Base-by-base conservation (phyloP, 2,113 vertebrate genomes). In the Eublepharis macularius region DNA sequence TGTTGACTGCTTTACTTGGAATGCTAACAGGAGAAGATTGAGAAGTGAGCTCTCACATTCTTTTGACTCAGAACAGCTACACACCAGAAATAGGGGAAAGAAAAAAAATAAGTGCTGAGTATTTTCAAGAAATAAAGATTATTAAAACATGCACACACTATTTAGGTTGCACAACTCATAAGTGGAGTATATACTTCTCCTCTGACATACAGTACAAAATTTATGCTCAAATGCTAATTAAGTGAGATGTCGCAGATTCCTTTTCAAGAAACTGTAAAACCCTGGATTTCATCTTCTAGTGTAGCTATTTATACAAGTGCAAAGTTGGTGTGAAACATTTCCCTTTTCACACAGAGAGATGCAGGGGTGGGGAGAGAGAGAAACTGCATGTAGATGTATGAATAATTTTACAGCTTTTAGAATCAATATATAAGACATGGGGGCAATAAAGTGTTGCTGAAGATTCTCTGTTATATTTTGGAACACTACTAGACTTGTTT, bases 181-280 rank as follows among this genome's bases (percentile, higher is more conserved):
- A 8, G 7, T 63, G 70, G n/a, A 74, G 36, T 47, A 49, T 26
- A 2, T 26, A 9, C 19, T 45, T 34, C n/a, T 49, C 65, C 11
- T 81, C n/a, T 34, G 72, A 21, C 41, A 47, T 75, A 75, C 70
- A 47, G 57, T 75, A 32, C 43, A 75, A 83, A 65, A 60, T 83
- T 65, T n/a, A 83, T 47, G 32, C 73, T 75, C 54, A n/a, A 32
- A 47, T 76, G 82, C 45, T 76, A 76, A 83, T 83, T 76, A 83
- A 83, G 81, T 75, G 72, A 47, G 82, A 83, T 47, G 63, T 47
- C 36, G 72, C 41, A 47, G 82, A 63, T 63, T 39, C 32, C 57
- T 80, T 63, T 41, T 65, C 57, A 45, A 45, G 39, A 17, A 63
- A 45, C 8, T 32, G 26, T 65, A 65, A 83, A 73, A 39, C n/a